These are phyloP conservation scores for Hydraecia micacea DNA, from an alignment of 2,888 invertebrate genomes.

Conservation along the genomic window DNA sequence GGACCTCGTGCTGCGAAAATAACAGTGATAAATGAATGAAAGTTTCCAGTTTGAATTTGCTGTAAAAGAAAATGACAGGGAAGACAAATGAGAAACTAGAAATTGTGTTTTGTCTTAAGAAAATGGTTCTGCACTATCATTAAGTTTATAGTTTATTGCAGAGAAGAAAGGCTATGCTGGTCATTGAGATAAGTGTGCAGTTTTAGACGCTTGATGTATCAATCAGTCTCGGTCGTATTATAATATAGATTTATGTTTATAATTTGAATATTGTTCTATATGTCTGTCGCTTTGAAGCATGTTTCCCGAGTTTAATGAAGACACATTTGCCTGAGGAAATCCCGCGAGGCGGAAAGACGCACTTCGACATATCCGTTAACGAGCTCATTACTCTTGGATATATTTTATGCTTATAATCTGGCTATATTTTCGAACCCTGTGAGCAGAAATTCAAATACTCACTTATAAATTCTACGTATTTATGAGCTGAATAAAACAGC, in stretches of 20 bases:
- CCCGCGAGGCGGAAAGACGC: conserved; percentile 51
- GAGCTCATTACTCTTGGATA: conserved; percentile 62
- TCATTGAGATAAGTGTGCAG: conserved; percentile 3
- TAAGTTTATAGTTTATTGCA: conserved; percentile 30
- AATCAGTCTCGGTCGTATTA: conserved; percentile 5
- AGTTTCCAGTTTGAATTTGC: conserved; percentile 42
- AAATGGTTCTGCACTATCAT: conserved; percentile 43
- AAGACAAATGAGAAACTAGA: conserved; percentile 50
- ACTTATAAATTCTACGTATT: background rate
- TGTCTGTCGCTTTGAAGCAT: conserved; percentile 36
- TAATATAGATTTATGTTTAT: conserved; percentile 9
- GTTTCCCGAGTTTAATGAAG: conserved; percentile 61
- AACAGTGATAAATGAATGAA: conserved; percentile 49
- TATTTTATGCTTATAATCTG: conserved; percentile 38
- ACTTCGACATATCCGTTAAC: conserved; percentile 55
- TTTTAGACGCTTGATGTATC: conserved; percentile 13
- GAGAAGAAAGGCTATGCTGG: background rate
- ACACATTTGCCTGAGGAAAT: conserved; percentile 47
- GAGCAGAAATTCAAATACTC: conserved; percentile 21
- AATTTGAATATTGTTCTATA: conserved; percentile 35
- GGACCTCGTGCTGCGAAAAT: conserved; percentile 33
- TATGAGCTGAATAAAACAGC: background rate
- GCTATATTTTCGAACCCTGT: conserved; percentile 7
- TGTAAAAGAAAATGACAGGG: conserved; percentile 46
- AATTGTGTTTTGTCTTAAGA: conserved; percentile 47